Base-by-base conservation (phyloP, 2,888 invertebrate species). In the Diploptera punctata region DNA sequence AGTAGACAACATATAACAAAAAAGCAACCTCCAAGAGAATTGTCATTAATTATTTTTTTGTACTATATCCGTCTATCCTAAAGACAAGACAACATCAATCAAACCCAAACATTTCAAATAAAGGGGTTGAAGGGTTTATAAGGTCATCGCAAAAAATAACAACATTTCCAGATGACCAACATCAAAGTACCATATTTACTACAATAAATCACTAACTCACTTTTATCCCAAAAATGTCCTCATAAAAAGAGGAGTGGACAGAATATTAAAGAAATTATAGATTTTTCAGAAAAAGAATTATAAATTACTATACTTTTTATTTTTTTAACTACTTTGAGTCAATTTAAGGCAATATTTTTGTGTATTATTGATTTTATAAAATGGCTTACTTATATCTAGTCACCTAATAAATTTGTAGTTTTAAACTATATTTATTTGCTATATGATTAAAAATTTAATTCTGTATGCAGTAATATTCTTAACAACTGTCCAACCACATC, bases 1-100 rank as follows among this genome's bases (percentile, higher is more conserved):
- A 69, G 31, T 68, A 67, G 67, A 71, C 57, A 71, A 61, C 61
- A 49, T 24, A 65, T 29, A 65, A 44, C 47, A 60, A 29, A 29
- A n/a, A 72, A 69, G 62, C 68, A 68, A 62, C 16, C 16, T 44
- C 52, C 62, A 61, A 49, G 70, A 57, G n/a, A 61, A 68, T 49
- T 29, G 21, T 65, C 26, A 26, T 65, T 65, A 62, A 47, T 65
- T 18, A 19, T 65, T 26, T 24, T 62, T 65, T 65, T 43, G 21
- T 62, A 43, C n/a, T n/a, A 33, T 31, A 29, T 47, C n/a, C n/a
- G 16, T 65, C 65, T 65, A 65, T 3, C 65, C 38, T 43, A 65
- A 43, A 65, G 21, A 44, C 65, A 47, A n/a, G 29, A 47, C 65
- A 65, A 47, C 65, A 65, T 44, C 47, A 43, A 47, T 44, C 65